phyloP scores from a whole-genome alignment of 2,888 invertebrate species.

The Drosophila koepferae region DNA sequence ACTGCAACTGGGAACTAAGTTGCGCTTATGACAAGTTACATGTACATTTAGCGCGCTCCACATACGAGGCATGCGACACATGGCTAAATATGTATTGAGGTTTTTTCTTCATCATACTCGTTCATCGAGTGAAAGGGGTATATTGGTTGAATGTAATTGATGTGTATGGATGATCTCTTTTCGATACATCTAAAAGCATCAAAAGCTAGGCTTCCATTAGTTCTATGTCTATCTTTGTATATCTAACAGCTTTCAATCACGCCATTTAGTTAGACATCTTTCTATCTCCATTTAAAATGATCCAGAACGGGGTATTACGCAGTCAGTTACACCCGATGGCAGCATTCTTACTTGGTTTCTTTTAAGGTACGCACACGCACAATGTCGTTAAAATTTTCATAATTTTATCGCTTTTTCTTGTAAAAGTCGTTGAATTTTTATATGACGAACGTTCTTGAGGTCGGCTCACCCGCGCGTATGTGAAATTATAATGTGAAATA shows the following conservation, averaged over 20 bases:
- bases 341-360: not conserved
- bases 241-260: too few relatives aligned
- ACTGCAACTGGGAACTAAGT: conserved; percentile 31
- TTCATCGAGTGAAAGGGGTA: not conserved
- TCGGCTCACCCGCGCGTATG: conserved; percentile 42
- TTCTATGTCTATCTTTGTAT: too few relatives aligned
- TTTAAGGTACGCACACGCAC: conserved; percentile 30
- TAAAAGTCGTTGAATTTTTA: conserved; percentile 57
- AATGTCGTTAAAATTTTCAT: conserved; percentile 70
- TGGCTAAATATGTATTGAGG: conserved; percentile 39
- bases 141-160: not conserved
- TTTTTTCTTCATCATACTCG: conserved; percentile 4
- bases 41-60: conserved; percentile 72
- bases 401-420: conserved; percentile 81
- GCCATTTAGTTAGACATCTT: not conserved
- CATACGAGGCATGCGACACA: conserved; percentile 46
- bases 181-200: too few relatives aligned
- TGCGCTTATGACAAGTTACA: conserved; percentile 69
- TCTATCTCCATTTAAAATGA: not conserved
- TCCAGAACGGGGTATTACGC: not conserved
- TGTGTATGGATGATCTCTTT: too few relatives aligned
- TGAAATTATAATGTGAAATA: conserved; percentile 74
- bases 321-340: not conserved
- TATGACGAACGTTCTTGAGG: conserved; percentile 57
- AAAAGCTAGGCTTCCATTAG: not conserved